Base-by-base conservation (phyloP, 1,140 invertebrate genomes). In the Leptopilina boulardi region DNA sequence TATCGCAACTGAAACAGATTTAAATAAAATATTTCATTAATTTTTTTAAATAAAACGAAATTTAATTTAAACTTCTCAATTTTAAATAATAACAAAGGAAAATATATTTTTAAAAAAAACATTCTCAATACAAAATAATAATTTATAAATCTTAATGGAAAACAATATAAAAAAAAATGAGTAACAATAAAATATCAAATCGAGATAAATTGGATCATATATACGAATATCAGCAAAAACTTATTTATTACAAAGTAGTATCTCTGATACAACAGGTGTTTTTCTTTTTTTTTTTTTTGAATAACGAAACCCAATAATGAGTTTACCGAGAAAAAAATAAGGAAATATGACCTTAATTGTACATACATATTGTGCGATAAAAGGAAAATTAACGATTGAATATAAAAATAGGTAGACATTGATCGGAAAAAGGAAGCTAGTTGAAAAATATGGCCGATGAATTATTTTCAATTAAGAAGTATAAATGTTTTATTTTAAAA, bases 1-100 rank as follows among this genome's bases (percentile, higher is more conserved):
- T 86, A 98, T 96, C 56, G 97, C 96, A 91, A 98, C 97, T 98
- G 91, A 77, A 89, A 87, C 10, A 78, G 71, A 81, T 56, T 23
- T 8, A 75, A 38, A 76, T 4, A 26, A 18, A 54, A 73, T 73
- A 3, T n/a, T 59, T 26, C 10, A 15, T 59, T 56, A 21, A 9
- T 21, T 13, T 11, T 42, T 5, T 3, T 42, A 11, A 8, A 5
- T 42, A 3, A 30, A 5, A 30, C 6, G 9, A 59, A 15, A 10
- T 76, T 71, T 44, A 66, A 66, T 72, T 41, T 56, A 47, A 47
- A n/a, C n/a, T n/a, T n/a, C n/a, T n/a, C n/a, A n/a, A n/a, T n/a
- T n/a, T n/a, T n/a, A n/a, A n/a, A n/a, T n/a, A n/a, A n/a, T n/a
- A n/a, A n/a, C n/a, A n/a, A n/a, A n/a, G n/a, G n/a, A n/a, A n/a